Percentiles rank a stretch among this genome's conserved stretches.
Evolutionary conservation across 2,113 vertebrate genomes (phyloP).

Genomic region (Bombycilla garrulus): DNA sequence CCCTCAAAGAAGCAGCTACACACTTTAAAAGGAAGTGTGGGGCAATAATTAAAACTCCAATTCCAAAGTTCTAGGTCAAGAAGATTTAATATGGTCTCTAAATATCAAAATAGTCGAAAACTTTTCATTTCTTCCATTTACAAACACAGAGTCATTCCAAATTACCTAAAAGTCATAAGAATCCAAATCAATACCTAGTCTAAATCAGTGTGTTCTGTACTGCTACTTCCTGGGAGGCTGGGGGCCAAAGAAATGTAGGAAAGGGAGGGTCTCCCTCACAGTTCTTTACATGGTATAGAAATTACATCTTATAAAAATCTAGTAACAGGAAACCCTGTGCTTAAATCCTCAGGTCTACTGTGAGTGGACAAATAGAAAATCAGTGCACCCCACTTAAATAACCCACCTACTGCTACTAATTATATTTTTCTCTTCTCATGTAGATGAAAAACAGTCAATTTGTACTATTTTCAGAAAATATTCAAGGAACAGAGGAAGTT

Average conservation of each 20-base stretch:
- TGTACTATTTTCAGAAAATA: conserved; percentile 17
- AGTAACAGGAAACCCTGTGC: not conserved
- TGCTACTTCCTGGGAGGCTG: not conserved
- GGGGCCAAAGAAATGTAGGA: not conserved
- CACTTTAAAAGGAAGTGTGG: not conserved
- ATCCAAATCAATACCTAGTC: not conserved
- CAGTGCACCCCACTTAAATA: not conserved
- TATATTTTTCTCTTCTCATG: not conserved
- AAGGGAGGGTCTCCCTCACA: not conserved
- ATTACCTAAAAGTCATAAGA: not conserved
- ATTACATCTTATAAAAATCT: not conserved
- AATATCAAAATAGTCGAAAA: not conserved
- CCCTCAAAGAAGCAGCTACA: not conserved
- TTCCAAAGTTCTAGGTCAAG: not conserved
- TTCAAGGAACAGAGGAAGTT: conserved; percentile 11
- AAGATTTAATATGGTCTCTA: not conserved
- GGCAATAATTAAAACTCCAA: not conserved
- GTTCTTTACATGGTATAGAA: not conserved
- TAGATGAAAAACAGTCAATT: conserved; percentile 20
- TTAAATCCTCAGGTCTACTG: not conserved
- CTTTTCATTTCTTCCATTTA: not conserved
- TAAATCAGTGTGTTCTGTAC: not conserved
- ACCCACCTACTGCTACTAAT: not conserved
- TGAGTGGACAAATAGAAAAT: conserved; percentile 15
- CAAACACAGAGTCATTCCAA: not conserved